Evolutionary conservation across 2,888 invertebrate species (phyloP).

Genomic region (Harpagoxenus sublaevis): DNA sequence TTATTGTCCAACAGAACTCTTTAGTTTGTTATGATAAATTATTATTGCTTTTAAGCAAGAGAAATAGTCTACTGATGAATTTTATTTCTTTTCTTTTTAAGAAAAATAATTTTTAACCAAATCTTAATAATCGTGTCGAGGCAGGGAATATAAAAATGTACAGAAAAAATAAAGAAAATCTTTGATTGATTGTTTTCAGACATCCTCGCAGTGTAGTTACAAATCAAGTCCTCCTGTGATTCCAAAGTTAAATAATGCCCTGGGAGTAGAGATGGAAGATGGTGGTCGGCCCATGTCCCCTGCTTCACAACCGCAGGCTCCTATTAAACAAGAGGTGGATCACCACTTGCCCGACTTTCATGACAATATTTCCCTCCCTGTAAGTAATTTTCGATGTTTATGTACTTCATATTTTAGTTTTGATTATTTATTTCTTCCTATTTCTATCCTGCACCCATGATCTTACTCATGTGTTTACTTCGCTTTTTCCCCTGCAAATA

Average conservation of each 20-base stretch:
- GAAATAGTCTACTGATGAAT: neutral
- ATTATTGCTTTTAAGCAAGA: neutral
- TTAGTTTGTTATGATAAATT: neutral
- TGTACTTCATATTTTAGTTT: conserved; percentile 15
- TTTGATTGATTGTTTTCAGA: conserved; percentile 84
- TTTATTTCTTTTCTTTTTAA: too few species aligned
- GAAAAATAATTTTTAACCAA: neutral
- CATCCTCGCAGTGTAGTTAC: conserved; percentile 89
- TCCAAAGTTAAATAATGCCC: conserved; percentile 90
- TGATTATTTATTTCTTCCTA: conserved; percentile 3
- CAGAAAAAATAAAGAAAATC: neutral
- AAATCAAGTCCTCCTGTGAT: conserved; percentile 88
- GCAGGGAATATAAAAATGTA: neutral
- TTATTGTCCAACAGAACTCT: neutral
- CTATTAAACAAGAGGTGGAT: conserved; percentile 90
- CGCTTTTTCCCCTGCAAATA: neutral
- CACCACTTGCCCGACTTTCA: conserved; percentile 87
- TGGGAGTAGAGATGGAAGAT: conserved; percentile 87
- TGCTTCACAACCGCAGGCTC: conserved; percentile 87
- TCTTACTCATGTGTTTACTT: neutral
- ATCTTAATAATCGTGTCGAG: neutral
- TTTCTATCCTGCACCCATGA: neutral
- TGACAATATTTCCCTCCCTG: conserved; percentile 86
- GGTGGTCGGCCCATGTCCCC: conserved; percentile 88
- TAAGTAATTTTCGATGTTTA: conserved; percentile 75